These are phyloP conservation scores for Diplodus puntazzo DNA, from an alignment of 2,797 vertebrate genomes.

Conservation along the genomic window DNA sequence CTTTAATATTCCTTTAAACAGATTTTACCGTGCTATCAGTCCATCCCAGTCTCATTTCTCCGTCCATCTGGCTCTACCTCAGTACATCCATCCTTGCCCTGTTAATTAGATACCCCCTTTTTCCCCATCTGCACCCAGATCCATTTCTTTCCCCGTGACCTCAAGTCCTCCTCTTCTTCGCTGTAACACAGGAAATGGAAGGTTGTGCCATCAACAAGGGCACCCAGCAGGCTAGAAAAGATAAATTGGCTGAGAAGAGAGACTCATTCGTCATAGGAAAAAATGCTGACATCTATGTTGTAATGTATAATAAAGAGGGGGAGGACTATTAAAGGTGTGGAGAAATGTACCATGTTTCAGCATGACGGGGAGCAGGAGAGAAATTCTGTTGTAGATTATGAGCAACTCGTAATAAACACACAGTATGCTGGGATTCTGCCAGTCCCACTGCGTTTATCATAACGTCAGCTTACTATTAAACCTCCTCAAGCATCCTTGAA, in stretches of 20 bases:
- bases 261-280: slow-evolving; percentile 56
- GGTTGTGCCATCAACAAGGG: slow-evolving; percentile 48
- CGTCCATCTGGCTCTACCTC: slow-evolving; percentile 1
- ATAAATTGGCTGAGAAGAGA: slow-evolving; percentile 59
- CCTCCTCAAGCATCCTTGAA: slow-evolving; percentile 19
- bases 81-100: slow-evolving; percentile 4
- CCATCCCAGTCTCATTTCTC: neutral
- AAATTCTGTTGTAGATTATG: slow-evolving; percentile 36
- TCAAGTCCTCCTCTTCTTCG: slow-evolving; percentile 20
- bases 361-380: slow-evolving; percentile 9
- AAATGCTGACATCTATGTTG: slow-evolving; percentile 65
- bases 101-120: slow-evolving; percentile 4
- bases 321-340: slow-evolving; percentile 35
- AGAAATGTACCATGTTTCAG: slow-evolving; percentile 22
- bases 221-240: slow-evolving; percentile 53
- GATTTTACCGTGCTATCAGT: neutral
- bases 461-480: slow-evolving; percentile 30
- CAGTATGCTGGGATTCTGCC: neutral
- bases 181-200: slow-evolving; percentile 47
- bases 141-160: slow-evolving; percentile 42
- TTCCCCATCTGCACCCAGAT: neutral
- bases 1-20: slow-evolving; percentile 1
- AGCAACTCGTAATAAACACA: slow-evolving; percentile 6
- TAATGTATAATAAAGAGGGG: slow-evolving; percentile 54
- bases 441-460: slow-evolving; percentile 25